Conservation (phyloP, 2,113 vertebrate genomes). For the Prolemur simus region DNA sequence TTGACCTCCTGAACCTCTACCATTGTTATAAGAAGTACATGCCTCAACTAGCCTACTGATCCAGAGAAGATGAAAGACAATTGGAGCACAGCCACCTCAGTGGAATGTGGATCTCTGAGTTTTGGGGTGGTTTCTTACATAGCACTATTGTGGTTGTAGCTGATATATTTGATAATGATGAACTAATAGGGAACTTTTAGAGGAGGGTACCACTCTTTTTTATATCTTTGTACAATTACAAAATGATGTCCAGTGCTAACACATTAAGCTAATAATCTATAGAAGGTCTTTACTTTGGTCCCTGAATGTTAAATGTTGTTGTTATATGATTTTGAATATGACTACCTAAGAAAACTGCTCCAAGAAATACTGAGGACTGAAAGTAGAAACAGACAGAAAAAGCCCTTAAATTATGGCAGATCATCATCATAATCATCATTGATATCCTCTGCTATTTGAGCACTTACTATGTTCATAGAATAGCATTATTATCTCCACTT, state of each 20-base stretch:
- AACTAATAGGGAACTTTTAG: background rate
- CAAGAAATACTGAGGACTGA: background rate
- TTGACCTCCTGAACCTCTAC: background rate
- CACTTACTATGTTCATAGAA: background rate
- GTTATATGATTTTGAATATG: background rate
- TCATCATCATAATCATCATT: background rate
- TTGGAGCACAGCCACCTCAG: background rate
- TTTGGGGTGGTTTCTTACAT: background rate
- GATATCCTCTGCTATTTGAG: background rate
- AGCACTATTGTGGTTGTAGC: background rate
- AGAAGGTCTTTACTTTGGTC: background rate
- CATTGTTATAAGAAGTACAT: background rate
- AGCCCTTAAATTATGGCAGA: background rate
- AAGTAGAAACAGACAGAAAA: background rate
- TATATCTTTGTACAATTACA: background rate
- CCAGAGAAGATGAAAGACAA: background rate
- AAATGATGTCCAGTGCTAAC: background rate
- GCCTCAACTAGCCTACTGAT: background rate
- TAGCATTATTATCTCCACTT: background rate
- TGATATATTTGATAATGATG: slow-evolving; percentile 12
- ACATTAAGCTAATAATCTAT: background rate
- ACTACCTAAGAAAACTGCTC: slow-evolving; percentile 25
- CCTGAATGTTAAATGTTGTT: slow-evolving; percentile 32
- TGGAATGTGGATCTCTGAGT: background rate
- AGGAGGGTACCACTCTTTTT: background rate